Evolutionary conservation across 1,140 invertebrate genomes (phyloP).

Genomic region (Parapsyche elsis): DNA sequence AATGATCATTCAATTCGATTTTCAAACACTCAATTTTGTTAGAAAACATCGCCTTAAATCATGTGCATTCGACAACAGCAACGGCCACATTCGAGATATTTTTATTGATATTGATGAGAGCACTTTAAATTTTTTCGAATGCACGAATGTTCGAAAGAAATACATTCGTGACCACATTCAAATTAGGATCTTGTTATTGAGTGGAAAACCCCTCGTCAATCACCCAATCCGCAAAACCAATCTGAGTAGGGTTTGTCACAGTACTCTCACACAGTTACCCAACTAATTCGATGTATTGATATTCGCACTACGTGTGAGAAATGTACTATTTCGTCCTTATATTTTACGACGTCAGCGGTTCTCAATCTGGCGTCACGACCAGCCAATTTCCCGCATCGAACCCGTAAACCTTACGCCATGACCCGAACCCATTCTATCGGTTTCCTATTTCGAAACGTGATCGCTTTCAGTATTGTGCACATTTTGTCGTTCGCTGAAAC

Average conservation of each 20-base stretch:
- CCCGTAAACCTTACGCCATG: not conserved
- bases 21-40: not conserved
- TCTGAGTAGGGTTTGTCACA: not conserved
- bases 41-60: too few species aligned
- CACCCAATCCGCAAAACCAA: not conserved
- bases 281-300: too few species aligned
- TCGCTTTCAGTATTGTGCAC: not conserved
- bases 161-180: not conserved
- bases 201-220: not conserved
- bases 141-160: not conserved
- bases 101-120: slow-evolving; percentile 19
- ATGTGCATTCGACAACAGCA: not conserved
- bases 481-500: not conserved
- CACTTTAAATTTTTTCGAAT: not conserved
- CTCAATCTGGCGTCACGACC: not conserved
- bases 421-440: not conserved
- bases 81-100: not conserved
- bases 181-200: not conserved
- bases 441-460: not conserved
- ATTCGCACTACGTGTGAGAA: not conserved
- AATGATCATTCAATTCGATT: not conserved
- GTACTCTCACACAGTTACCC: too few species aligned
- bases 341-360: not conserved
- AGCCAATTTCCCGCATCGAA: not conserved
- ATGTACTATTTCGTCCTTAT: not conserved